A percentile compares a stretch with the other conserved stretches of the same genome.
These are phyloP conservation scores for Lampropteryx suffumata DNA, from an alignment of 2,888 invertebrate genomes.

Conservation along the genomic window DNA sequence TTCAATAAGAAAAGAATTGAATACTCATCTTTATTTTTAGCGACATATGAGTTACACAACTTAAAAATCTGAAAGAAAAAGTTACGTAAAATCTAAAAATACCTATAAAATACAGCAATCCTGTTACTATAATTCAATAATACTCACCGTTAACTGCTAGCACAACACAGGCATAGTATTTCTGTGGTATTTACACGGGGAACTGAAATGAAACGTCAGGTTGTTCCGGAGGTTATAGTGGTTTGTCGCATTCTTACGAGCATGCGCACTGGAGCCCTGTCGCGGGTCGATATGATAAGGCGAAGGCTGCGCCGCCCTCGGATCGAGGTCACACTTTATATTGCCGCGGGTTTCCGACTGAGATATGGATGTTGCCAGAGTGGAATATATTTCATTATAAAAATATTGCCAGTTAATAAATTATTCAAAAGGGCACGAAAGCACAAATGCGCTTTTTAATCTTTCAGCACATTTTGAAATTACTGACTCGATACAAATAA, in stretches of 20 bases:
- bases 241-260: slow-evolving; percentile 1
- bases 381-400: neutral
- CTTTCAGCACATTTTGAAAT: too few species aligned
- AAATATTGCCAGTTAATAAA: neutral
- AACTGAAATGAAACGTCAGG: neutral
- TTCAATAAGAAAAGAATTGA: too few species aligned
- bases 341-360: slow-evolving; percentile 63
- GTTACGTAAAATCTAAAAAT: neutral
- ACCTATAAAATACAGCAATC: neutral
- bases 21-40: too few species aligned
- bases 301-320: slow-evolving; percentile 30
- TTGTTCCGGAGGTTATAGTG: neutral
- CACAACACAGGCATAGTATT: slow-evolving; percentile 9
- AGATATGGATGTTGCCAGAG: slow-evolving; percentile 7
- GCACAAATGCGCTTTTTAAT: too few species aligned
- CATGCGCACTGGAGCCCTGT: slow-evolving; percentile 2
- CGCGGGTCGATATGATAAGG: slow-evolving; percentile 39
- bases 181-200: slow-evolving; percentile 5
- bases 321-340: slow-evolving; percentile 65
- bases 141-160: slow-evolving; percentile 10
- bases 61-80: too few species aligned
- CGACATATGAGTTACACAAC: too few species aligned
- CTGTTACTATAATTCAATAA: slow-evolving; percentile 6
- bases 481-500: too few species aligned
- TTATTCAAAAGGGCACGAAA: too few species aligned